Evolutionary conservation across 2,797 vertebrate species (phyloP), one percentile per base, ranked within the genome.

Genomic region (Triplophysa yarkandensis): DNA sequence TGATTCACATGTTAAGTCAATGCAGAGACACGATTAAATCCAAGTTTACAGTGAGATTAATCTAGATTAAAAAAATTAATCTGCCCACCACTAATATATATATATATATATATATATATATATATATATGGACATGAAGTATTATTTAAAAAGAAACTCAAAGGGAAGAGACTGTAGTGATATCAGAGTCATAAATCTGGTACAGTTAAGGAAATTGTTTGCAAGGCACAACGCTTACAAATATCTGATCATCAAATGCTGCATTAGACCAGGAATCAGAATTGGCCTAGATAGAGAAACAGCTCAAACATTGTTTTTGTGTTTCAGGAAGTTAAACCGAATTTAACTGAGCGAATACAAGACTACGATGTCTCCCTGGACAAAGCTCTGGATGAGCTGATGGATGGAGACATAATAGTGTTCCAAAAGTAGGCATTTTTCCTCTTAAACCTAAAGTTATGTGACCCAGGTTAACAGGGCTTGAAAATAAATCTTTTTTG

Each of bases 391-490:
- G 97, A 99, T 74, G 98, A 99, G 91, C 95, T 99, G 83, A 99
- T 99, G 98, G 98, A 99, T 67, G 97, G 98, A 48, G 98, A 99
- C 91, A 99, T 99, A 88, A 99, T 99, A 82, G 98, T 99, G 84
- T 99, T 99, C 92, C 98, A 99, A 89, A 99, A 97, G 98, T 98
- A 93, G 25, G 95, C 86, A 5, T 54, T 39, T 8, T 0, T 23
- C 44, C 6, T 21, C 11, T 55, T 52, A 44, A 4, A 28, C n/a
- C 73, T 68, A 54, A 50, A 58, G 41, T 63, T 50, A 43, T 61
- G 39, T 69, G 16, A 14, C 30, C 4, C 13, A 1, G 14, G 2
- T 27, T 34, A 30, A 30, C 34, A 27, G 32, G 21, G 13, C 54
- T 27, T 30, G 14, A 9, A 41, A 57, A 48, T 55, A 0, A 6